Base-by-base conservation (phyloP, 53 echinoderm and acorn worm genomes). In the Zoroaster sp. region DNA sequence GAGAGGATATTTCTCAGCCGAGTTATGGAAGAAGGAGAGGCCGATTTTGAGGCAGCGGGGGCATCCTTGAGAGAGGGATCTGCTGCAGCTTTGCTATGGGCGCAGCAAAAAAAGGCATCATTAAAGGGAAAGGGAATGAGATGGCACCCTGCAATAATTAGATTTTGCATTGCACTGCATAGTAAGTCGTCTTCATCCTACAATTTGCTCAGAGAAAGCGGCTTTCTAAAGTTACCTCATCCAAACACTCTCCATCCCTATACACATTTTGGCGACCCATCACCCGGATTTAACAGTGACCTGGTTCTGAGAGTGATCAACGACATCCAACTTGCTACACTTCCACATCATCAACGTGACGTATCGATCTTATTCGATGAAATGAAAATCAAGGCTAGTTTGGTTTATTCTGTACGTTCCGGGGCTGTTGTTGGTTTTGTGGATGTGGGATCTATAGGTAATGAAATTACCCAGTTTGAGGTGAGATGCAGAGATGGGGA, bases 141-240 rank as follows among this genome's bases (percentile, higher is more conserved):
- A 38, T 87, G 75, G 75, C 87, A 87, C 63, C 87, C 87, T 35
- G 40, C 59, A n/a, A 87, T 87, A 3, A 59, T 87, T 8, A 52
- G 72, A 37, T 87, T 25, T 25, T 73, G 88, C 34, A 65, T 66
- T 25, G 66, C 76, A 0, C 7, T 88, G 31, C 75, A 89, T 1
- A 33, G 54, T 31, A 89, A 77, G 39, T 88, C 89, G 5, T 9
- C 89, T 28, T 25, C 66, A 1, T 44, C 78, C 13, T 89, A 89
- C 70, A 44, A 78, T 13, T 25, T 89, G 1, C 23, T 89, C 3
- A 0, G 89, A 0, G 66, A 68, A 4, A 67, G 41, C 8, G 59
- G 78, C 1, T 67, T 78, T 7, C 63, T 87, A 12, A 45, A 51
- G 8, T 13, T 88, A 8, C 88, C 74, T 0, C 75, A 53, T 66